A percentile compares a stretch with the other conserved stretches of the same genome.
phyloP scores from a whole-genome alignment of 2,113 vertebrate species.

The Melospiza melodia region DNA sequence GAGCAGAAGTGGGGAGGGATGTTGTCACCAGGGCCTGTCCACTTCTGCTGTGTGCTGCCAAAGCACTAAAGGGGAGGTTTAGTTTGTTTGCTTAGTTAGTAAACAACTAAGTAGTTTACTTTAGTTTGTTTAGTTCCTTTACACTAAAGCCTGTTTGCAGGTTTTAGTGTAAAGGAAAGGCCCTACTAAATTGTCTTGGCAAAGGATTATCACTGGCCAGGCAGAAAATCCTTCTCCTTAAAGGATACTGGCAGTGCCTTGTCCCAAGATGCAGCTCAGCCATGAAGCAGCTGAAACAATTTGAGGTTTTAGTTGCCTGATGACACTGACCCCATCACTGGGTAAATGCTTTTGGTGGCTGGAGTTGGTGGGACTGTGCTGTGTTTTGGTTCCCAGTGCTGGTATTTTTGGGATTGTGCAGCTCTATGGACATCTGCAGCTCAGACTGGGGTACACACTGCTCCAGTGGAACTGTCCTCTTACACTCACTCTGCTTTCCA shows the following conservation, averaged over 20 bases:
- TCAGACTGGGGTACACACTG: background rate
- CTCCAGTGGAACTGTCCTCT: background rate
- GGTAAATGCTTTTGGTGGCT: background rate
- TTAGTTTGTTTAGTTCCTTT: too few relatives aligned
- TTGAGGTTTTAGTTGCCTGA: background rate
- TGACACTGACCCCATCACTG: accelerated
- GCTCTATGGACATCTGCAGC: background rate
- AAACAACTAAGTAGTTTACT: too few relatives aligned
- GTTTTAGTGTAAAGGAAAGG: background rate
- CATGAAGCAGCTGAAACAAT: background rate
- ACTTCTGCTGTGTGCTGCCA: background rate
- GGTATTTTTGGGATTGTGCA: background rate
- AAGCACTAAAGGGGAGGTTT: background rate
- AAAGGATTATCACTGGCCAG: background rate
- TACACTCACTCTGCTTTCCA: background rate
- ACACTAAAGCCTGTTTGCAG: background rate
- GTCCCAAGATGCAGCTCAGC: background rate
- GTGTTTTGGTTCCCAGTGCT: background rate
- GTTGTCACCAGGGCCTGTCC: background rate
- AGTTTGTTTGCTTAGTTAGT: too few relatives aligned
- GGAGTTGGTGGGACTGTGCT: background rate
- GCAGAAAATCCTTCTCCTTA: background rate
- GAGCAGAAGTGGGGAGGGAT: background rate
- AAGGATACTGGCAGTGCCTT: background rate
- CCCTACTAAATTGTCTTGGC: background rate